A percentile compares a stretch with the other conserved stretches of the same genome.
Conservation (phyloP, 2,113 vertebrate species). For the Phoxinus phoxinus region DNA sequence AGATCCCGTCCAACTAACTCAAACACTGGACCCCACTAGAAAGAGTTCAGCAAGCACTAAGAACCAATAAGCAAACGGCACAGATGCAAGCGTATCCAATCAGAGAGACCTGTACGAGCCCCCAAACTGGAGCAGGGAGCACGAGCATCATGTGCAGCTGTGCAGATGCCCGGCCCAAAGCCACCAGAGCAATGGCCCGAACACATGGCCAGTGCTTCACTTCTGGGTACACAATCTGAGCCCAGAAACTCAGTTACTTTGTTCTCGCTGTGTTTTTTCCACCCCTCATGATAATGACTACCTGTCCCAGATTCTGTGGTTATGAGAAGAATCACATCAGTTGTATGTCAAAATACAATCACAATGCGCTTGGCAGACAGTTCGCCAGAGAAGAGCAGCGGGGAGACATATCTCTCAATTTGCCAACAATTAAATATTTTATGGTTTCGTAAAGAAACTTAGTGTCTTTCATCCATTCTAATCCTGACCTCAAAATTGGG, state of each 20-base stretch:
- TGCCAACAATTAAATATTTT: conserved; percentile 70
- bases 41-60: conserved; percentile 11
- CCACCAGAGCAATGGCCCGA: conserved; percentile 37
- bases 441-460: conserved; percentile 58
- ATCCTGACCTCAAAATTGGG: conserved; percentile 67
- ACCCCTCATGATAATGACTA: conserved; percentile 43
- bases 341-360: conserved; percentile 65
- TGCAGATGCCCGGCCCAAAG: conserved; percentile 33
- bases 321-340: conserved; percentile 48
- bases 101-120: neutral
- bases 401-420: conserved; percentile 60
- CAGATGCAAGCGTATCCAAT: conserved; percentile 21
- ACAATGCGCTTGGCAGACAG: conserved; percentile 59
- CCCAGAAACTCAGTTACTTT: conserved; percentile 45
- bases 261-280: conserved; percentile 32
- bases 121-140: conserved; percentile 44
- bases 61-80: conserved; percentile 28
- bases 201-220: conserved; percentile 37
- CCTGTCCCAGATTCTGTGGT: conserved; percentile 56
- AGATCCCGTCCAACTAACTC: conserved; percentile 28
- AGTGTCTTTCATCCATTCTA: conserved; percentile 66
- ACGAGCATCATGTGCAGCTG: conserved; percentile 1
- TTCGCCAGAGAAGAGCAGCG: conserved; percentile 26
- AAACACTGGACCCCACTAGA: conserved; percentile 16
- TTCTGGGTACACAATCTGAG: conserved; percentile 6